phyloP scores from a whole-genome alignment of 2,888 invertebrate species.

The Caenorhabditis sulstoni region DNA sequence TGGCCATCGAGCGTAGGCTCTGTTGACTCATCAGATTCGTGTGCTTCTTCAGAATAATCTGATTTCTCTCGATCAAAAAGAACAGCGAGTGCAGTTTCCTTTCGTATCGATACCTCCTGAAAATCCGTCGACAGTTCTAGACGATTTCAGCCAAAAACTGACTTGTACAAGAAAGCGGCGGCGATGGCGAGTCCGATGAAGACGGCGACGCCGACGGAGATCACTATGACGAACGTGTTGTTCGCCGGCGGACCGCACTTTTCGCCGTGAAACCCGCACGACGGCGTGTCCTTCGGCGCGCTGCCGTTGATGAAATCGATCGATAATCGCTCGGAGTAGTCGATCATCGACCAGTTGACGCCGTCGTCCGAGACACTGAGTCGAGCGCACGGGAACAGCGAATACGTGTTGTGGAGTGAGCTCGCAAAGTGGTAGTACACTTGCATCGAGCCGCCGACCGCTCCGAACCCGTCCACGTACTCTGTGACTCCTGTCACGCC shows the following conservation, averaged over 20 bases:
- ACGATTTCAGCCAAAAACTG: neutral
- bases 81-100: slow-evolving; percentile 59
- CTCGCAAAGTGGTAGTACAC: slow-evolving; percentile 52
- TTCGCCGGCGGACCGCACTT: slow-evolving; percentile 44
- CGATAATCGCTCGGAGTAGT: slow-evolving; percentile 42
- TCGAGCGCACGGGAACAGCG: slow-evolving; percentile 38
- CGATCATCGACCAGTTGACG: slow-evolving; percentile 10
- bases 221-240: slow-evolving; percentile 53
- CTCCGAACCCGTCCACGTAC: slow-evolving; percentile 64
- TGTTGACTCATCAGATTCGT: slow-evolving; percentile 61
- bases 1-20: slow-evolving; percentile 62
- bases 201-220: slow-evolving; percentile 44
- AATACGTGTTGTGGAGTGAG: slow-evolving; percentile 26
- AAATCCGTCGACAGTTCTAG: slow-evolving; percentile 13
- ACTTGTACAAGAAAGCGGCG: slow-evolving; percentile 56
- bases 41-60: slow-evolving; percentile 66
- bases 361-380: slow-evolving; percentile 9
- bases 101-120: slow-evolving; percentile 65
- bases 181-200: slow-evolving; percentile 53
- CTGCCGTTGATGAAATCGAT: slow-evolving; percentile 58
- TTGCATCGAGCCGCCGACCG: slow-evolving; percentile 55
- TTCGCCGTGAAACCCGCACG: slow-evolving; percentile 62
- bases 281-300: slow-evolving; percentile 54
- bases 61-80: slow-evolving; percentile 64
- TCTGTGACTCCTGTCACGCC: slow-evolving; percentile 64